Percentiles rank a stretch among this genome's conserved stretches.
Conservation (phyloP, 64 coral and sea anemone genomes). For the Montipora efflorescens region DNA sequence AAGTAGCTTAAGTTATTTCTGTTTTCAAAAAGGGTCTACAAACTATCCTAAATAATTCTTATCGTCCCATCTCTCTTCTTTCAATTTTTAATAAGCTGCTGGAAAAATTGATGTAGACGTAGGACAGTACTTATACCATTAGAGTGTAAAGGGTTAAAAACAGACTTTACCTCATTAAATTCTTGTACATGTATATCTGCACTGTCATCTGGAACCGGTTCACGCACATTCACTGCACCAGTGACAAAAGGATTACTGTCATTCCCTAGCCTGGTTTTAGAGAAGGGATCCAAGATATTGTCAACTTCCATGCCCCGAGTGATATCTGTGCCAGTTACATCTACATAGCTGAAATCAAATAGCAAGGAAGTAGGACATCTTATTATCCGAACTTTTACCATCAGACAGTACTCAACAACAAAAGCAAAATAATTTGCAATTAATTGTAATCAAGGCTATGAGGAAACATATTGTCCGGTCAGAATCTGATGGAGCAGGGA, state of each 20-base stretch:
- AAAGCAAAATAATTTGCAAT: background rate
- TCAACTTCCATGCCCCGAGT: slow-evolving; percentile 1
- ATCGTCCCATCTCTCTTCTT: no score
- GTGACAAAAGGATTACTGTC: slow-evolving; percentile 1
- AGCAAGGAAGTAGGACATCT: background rate
- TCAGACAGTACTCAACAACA: background rate
- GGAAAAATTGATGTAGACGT: background rate
- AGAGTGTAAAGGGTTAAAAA: background rate
- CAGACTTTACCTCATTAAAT: background rate
- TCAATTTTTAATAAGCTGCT: no score
- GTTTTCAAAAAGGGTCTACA: no score
- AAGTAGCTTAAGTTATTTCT: no score
- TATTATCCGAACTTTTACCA: background rate
- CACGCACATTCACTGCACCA: background rate
- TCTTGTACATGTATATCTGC: background rate
- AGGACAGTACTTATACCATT: background rate
- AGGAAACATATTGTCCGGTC: no score
- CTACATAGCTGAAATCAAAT: background rate
- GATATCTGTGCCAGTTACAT: slow-evolving; percentile 12
- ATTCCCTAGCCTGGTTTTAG: slow-evolving; percentile 2
- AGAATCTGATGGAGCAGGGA: no score
- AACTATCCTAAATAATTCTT: no score
- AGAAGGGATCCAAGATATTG: slow-evolving; percentile 5
- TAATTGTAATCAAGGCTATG: no score
- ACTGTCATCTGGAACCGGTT: background rate